Evolutionary conservation across 2,888 invertebrate genomes (phyloP).

Genomic region (Macrophya annulata): DNA sequence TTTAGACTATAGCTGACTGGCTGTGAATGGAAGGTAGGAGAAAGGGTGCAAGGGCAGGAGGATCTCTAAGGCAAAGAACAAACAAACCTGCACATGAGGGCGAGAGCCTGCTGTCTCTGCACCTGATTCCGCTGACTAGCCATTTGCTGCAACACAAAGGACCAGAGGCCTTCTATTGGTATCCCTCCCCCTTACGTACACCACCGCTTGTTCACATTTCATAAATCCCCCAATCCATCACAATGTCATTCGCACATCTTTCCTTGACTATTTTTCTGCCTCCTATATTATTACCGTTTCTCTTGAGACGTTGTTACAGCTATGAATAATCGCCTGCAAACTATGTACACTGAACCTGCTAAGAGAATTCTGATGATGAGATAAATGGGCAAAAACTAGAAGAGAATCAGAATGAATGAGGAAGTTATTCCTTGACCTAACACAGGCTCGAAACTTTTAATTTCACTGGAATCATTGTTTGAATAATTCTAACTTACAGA

Average conservation of each 20-base stretch:
- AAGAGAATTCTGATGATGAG: neutral
- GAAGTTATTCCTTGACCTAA: neutral
- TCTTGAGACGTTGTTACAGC: neutral
- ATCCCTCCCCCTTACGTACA: slow-evolving; percentile 73
- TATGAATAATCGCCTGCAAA: neutral
- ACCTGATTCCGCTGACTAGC: slow-evolving; percentile 94
- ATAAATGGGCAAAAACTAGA: neutral
- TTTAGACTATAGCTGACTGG: slow-evolving; percentile 4
- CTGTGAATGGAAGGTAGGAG: slow-evolving; percentile 1
- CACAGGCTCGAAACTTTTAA: neutral
- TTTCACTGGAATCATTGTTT: neutral
- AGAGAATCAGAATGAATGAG: neutral
- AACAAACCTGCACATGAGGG: slow-evolving; percentile 93
- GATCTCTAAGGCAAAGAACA: slow-evolving; percentile 73
- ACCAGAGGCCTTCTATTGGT: slow-evolving; percentile 78
- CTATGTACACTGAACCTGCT: neutral
- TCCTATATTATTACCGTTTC: neutral
- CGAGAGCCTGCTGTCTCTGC: slow-evolving; percentile 94
- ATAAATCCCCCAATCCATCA: slow-evolving; percentile 71
- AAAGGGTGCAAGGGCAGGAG: slow-evolving; percentile 39
- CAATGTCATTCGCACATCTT: slow-evolving; percentile 69
- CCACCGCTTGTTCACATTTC: slow-evolving; percentile 64
- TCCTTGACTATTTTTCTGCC: slow-evolving; percentile 66
- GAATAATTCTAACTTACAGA: neutral
- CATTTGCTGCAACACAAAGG: slow-evolving; percentile 87